Evolutionary conservation across 2,888 invertebrate genomes (phyloP).

Genomic region (Altica lythri): DNA sequence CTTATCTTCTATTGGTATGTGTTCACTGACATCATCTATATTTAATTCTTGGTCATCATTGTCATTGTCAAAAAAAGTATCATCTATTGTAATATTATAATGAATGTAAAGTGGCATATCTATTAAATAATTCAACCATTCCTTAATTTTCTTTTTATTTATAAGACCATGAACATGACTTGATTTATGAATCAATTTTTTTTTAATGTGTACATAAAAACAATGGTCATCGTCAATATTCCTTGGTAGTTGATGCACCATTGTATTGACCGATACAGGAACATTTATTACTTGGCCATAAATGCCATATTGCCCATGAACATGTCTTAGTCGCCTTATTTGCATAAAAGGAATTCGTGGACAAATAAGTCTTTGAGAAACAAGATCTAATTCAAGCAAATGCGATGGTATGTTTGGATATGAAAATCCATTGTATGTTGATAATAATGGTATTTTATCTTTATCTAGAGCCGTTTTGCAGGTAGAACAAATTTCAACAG

Average conservation of each 20-base stretch:
- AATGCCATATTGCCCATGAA: too few relatives aligned
- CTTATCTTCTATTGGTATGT: conserved; percentile 10
- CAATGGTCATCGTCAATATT: conserved; percentile 20
- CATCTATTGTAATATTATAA: conserved; percentile 15
- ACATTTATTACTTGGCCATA: conserved; percentile 47
- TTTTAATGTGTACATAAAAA: too few relatives aligned
- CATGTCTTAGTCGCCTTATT: conserved; percentile 32
- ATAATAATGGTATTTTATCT: conserved; percentile 21
- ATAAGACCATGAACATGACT: conserved; percentile 7
- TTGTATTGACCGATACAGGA: conserved; percentile 35
- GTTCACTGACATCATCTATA: too few relatives aligned
- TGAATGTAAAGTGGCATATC: conserved; percentile 15
- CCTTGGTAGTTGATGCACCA: conserved; percentile 32
- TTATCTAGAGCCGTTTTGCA: conserved; percentile 13
- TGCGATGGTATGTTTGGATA: conserved; percentile 35
- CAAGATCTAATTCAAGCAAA: conserved; percentile 31
- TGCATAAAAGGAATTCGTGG: conserved; percentile 36
- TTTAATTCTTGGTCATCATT: too few relatives aligned
- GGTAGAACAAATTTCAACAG: conserved; percentile 20
- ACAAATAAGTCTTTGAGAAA: conserved; percentile 40
- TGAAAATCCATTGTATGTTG: conserved; percentile 37
- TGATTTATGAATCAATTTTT: conserved; percentile 11
- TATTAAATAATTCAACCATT: conserved; percentile 17
- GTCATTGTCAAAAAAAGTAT: not conserved
- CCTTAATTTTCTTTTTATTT: conserved; percentile 6